Evolutionary conservation across 53 echinoderm and acorn worm genomes (phyloP), one percentile per base, ranked within the genome.

Genomic region (Holothuria leucospilota): DNA sequence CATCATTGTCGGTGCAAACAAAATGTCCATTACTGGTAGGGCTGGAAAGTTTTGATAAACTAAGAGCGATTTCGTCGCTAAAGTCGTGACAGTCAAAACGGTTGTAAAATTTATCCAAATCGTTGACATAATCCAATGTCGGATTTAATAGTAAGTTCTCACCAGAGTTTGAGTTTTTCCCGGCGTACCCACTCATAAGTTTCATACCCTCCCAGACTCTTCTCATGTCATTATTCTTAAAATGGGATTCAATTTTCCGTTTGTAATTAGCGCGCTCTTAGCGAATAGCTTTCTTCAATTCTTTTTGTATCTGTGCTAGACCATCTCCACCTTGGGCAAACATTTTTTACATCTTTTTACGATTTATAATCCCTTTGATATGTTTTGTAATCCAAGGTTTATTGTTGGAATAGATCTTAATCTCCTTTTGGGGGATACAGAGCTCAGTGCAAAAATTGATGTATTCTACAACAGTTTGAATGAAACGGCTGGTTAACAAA

Each of bases 131-230:
- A 20, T 86, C 86, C 60, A 73, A 3, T 4, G 61, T 39, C n/a
- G 63, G 61, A 39, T 7, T 60, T n/a, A 39, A 21, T 10, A 29
- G 8, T 9, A 5, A 7, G 59, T 86, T 61, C 10, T 62, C 74
- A 39, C n/a, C n/a, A n/a, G n/a, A n/a, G n/a, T n/a, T n/a, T n/a
- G 73, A 34, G 68, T 73, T 73, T 18, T 70, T 52, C 27, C 51
- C 53, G 9, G 71, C 49, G 21, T 70, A 85, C 25, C 85, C 69
- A 52, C 85, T 86, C 86, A 86, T 63, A 59, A 73, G 73, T 39
- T 73, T 72, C 75, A n/a, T n/a, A n/a, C n/a, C n/a, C n/a, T n/a
- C n/a, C n/a, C n/a, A n/a, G n/a, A n/a, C n/a, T n/a, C n/a, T n/a
- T n/a, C n/a, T n/a, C n/a, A n/a, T n/a, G n/a, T n/a, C n/a, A n/a